Evolutionary conservation across 2,888 invertebrate genomes (phyloP), one percentile per base, ranked within the genome.

Genomic region (Caenorhabditis japonica): DNA sequence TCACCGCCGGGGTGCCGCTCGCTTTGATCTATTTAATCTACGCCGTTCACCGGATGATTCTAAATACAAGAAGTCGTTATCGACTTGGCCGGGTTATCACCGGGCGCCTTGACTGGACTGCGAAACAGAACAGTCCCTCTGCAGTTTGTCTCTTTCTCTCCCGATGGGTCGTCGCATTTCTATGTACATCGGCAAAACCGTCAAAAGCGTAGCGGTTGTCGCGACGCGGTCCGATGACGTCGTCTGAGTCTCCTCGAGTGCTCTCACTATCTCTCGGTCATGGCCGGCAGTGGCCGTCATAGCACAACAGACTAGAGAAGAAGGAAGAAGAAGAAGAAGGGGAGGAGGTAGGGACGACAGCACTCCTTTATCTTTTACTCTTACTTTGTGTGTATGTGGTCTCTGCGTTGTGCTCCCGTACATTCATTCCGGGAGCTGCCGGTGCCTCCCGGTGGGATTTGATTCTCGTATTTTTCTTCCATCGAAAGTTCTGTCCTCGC

Each of bases 311-410:
- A 51, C 39, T 15, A 3, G 17, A 19, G n/a, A 61, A 43, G 34
- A 62, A 38, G 38, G 62, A 53, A 39, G 38, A 5, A 30, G 30
- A 5, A 30, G 30, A 5, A 5, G 55, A 49, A 23, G 47, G 46
- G n/a, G 49, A 34, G 43, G 49, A 34, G 34, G 19, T 12, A n/a
- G 21, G 10, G 62, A 51, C 52, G 55, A 56, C 64, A 55, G 55
- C 64, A 64, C 64, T 64, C 64, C 49, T 64, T 64, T 64, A 64
- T 64, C 64, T 64, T 64, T 64, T 64, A 64, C 64, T 64, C 64
- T 64, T 64, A 64, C 64, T 64, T 64, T 56, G 64, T 49, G 64
- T 53, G 52, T 56, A 36, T 17, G 55, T 64, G 64, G 64, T 64
- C 55, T 64, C 64, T 64, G 64, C 56, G 64, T 52, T 58, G 44